A percentile compares a stretch with the other conserved stretches of the same genome.
Conservation (phyloP, 2,888 invertebrate genomes). For the Dexiosoma caninum region DNA sequence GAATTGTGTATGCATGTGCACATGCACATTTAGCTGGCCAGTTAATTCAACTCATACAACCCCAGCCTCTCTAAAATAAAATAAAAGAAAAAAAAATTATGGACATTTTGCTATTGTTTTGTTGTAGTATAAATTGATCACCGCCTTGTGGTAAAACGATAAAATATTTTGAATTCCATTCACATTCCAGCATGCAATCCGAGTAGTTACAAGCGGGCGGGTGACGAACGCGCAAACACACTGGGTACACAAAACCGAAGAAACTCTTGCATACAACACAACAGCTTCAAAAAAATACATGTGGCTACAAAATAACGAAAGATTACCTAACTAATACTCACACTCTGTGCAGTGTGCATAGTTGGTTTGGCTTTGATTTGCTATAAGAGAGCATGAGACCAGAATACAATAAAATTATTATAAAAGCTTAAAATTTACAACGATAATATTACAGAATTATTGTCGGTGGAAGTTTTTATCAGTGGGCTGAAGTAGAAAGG, state of each 20-base stretch:
- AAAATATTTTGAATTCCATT: slow-evolving; percentile 76
- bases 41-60: slow-evolving; percentile 19
- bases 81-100: slow-evolving; percentile 11
- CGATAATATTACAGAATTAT: slow-evolving; percentile 12
- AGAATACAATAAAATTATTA: not conserved
- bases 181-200: slow-evolving; percentile 77
- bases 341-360: not conserved
- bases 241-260: slow-evolving; percentile 47
- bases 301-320: slow-evolving; percentile 32
- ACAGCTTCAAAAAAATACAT: slow-evolving; percentile 1
- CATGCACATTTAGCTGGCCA: slow-evolving; percentile 8
- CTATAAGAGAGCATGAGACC: slow-evolving; percentile 14
- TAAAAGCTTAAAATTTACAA: not conserved
- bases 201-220: slow-evolving; percentile 62
- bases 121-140: slow-evolving; percentile 54
- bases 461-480: slow-evolving; percentile 20
- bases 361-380: slow-evolving; percentile 28
- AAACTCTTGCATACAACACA: not conserved
- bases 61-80: not conserved
- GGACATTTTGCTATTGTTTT: slow-evolving; percentile 55
- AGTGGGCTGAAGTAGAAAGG: slow-evolving; percentile 26
- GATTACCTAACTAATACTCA: slow-evolving; percentile 40
- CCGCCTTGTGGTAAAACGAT: slow-evolving; percentile 67
- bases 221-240: slow-evolving; percentile 44
- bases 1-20: slow-evolving; percentile 16